Evolutionary conservation across 2,113 vertebrate species (phyloP).

Genomic region (Neomonachus schauinslandi): DNA sequence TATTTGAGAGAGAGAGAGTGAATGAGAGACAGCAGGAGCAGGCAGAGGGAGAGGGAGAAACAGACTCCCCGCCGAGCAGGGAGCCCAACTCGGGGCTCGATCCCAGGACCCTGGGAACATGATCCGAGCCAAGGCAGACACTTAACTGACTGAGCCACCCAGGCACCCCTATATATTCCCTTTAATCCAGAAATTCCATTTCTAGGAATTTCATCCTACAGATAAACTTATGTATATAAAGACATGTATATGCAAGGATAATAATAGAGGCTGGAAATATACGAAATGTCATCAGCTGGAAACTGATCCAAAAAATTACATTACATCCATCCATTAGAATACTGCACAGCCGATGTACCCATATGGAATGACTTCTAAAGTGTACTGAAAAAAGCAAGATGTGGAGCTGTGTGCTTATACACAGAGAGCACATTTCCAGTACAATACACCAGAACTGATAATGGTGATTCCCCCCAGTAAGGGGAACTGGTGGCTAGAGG

Average conservation of each 20-base stretch:
- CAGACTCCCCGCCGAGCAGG: too few relatives aligned
- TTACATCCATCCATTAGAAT: neutral
- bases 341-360: neutral
- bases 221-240: neutral
- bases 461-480: neutral
- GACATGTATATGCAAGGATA: neutral
- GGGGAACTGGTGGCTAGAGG: neutral
- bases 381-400: neutral
- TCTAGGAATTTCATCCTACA: conserved; percentile 17
- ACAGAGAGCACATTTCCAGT: neutral
- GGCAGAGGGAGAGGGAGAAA: too few relatives aligned
- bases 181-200: neutral
- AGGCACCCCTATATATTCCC: neutral
- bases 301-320: neutral
- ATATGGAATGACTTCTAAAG: neutral
- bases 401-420: neutral
- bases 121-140: too few relatives aligned
- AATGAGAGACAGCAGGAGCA: too few relatives aligned
- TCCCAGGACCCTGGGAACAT: too few relatives aligned
- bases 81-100: too few relatives aligned
- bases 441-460: neutral
- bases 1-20: too few relatives aligned
- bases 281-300: neutral
- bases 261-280: neutral
- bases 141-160: too few relatives aligned